Conservation (phyloP, 2,888 invertebrate species). For the Ypsolopha scabrella region DNA sequence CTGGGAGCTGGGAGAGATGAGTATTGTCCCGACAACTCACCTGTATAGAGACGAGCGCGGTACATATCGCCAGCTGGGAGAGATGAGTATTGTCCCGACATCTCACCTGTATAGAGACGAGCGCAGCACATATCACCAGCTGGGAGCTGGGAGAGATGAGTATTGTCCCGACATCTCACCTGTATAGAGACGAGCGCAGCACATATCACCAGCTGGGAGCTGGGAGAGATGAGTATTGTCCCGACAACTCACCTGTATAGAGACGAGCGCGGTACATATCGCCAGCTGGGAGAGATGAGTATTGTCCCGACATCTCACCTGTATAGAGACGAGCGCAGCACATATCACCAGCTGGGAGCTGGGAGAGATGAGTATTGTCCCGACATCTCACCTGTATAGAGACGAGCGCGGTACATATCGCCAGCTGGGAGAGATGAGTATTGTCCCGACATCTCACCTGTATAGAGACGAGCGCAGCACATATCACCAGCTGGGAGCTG, state of each 20-base stretch:
- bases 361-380: conserved; percentile 89
- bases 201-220: conserved; percentile 92
- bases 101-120: conserved; percentile 89
- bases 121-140: conserved; percentile 87
- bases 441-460: conserved; percentile 78
- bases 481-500: conserved; percentile 90
- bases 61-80: conserved; percentile 90
- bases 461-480: conserved; percentile 86
- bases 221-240: conserved; percentile 90
- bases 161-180: conserved; percentile 73
- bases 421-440: conserved; percentile 91
- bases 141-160: conserved; percentile 95
- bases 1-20: conserved; percentile 93
- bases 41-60: conserved; percentile 89
- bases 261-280: conserved; percentile 89
- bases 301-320: conserved; percentile 77
- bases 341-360: conserved; percentile 93
- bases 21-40: conserved; percentile 73
- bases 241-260: conserved; percentile 78
- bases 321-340: conserved; percentile 86
- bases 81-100: conserved; percentile 81
- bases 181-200: conserved; percentile 89
- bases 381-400: conserved; percentile 81
- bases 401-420: conserved; percentile 89
- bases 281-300: conserved; percentile 91